Base-by-base conservation (phyloP, 2,113 vertebrate species). In the Balaeniceps rex region DNA sequence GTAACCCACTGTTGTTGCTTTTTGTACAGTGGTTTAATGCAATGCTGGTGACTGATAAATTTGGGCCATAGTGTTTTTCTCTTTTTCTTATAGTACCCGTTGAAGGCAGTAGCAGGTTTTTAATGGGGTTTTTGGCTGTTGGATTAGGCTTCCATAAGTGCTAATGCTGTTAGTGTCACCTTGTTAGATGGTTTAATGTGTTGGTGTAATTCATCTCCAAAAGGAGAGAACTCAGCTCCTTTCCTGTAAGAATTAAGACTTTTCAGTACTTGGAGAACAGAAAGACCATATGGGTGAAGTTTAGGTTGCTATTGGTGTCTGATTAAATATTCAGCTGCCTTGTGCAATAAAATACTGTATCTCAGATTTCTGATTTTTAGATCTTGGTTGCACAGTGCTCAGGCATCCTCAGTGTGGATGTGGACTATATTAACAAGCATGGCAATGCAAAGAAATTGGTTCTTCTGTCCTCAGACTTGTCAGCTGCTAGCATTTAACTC, bases 331-430 rank as follows among this genome's bases (percentile, higher is more conserved):
- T 78, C 42, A 71, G 8, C 34, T 94, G 52, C n/a, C 47, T 87
- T 58, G 7, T 82, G 24, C 36, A 68, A 72, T 79, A 40, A 52
- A 78, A 19, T 19, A 3, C 34, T 55, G 11, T 78, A 26, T 85
- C 28, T 94, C 49, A 51, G 38, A 23, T 28, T 34, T 57, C 6
- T 46, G 25, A 24, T 25, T 82, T 91, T 79, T 63, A 71, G 33
- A 11, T 52, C 14, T 83, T 49, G 25, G 31, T 70, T 66, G 28
- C 33, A 46, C 14, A 12, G 1, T 52, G 60, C 55, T 88, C 38
- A 8, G 0, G 1, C 44, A 26, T 77, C 26, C 34, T 79, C 19
- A 5, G 0, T 15, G 5, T 84, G 33, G 14, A 18, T 17, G 7
- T 61, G 58, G 29, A 31, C 63, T 88, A 0, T 55, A 38, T 57